Evolutionary conservation across 2,113 vertebrate genomes (phyloP).

Genomic region (Sinocyclocheilus grahami): DNA sequence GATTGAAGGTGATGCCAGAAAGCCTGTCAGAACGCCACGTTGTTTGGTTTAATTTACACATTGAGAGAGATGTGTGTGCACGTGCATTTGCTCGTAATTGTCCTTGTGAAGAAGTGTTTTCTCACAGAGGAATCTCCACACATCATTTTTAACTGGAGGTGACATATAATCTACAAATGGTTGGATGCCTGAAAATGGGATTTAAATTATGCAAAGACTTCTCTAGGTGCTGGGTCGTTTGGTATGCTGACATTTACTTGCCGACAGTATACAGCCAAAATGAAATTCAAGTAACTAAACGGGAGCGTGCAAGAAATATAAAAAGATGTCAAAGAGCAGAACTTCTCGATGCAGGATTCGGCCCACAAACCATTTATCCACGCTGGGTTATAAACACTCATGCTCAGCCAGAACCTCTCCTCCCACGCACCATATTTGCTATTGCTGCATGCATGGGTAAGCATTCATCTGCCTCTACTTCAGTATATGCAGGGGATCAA

Average conservation of each 20-base stretch:
- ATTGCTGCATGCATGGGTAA: conserved; percentile 4
- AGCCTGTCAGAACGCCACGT: neutral
- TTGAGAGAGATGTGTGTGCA: neutral
- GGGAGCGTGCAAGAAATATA: neutral
- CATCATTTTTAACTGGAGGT: conserved; percentile 49
- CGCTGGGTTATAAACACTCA: conserved; percentile 19
- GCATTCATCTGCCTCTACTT: conserved; percentile 33
- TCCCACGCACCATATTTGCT: conserved; percentile 40
- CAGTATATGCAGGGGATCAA: conserved; percentile 30
- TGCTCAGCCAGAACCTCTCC: conserved; percentile 31
- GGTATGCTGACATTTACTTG: conserved; percentile 49
- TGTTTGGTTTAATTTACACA: conserved; percentile 23
- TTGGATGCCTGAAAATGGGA: conserved; percentile 35
- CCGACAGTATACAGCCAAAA: conserved; percentile 2
- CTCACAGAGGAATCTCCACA: conserved; percentile 27
- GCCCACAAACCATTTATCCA: conserved; percentile 28
- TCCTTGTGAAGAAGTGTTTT: conserved; percentile 41
- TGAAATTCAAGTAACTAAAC: conserved; percentile 11
- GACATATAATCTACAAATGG: conserved; percentile 50
- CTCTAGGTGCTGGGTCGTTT: conserved; percentile 34
- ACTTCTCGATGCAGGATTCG: neutral
- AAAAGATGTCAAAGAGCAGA: conserved; percentile 31
- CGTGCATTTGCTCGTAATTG: conserved; percentile 36
- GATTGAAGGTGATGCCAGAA: conserved; percentile 16
- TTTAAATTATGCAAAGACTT: conserved; percentile 54